A percentile compares a stretch with the other conserved stretches of the same genome.
These are phyloP conservation scores for Mobula birostris DNA, from an alignment of 2,113 vertebrate genomes.

Conservation along the genomic window DNA sequence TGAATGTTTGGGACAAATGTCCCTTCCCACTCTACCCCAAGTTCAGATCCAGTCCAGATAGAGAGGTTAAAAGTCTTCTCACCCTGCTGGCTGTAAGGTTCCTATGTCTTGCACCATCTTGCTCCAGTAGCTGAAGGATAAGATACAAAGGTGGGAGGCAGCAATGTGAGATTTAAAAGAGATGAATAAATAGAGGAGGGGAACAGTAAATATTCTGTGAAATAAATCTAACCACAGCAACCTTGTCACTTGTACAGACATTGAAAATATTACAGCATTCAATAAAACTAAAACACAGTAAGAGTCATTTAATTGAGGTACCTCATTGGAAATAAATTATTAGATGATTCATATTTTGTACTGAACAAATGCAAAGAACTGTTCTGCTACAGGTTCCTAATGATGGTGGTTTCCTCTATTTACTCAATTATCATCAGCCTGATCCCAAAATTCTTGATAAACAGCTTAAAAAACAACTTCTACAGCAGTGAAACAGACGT, in stretches of 20 bases:
- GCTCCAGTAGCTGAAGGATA: slow-evolving; percentile 28
- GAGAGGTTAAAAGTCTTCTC: slow-evolving; percentile 28
- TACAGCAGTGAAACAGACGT: neutral
- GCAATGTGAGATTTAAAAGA: slow-evolving; percentile 28
- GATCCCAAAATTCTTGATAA: too few species aligned
- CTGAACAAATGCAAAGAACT: neutral
- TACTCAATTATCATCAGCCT: neutral
- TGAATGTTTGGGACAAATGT: neutral
- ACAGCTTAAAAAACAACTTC: neutral
- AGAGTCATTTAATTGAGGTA: neutral
- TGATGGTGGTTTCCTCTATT: neutral
- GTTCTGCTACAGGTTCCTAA: too few species aligned
- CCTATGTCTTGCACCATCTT: slow-evolving; percentile 29
- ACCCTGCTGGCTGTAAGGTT: slow-evolving; percentile 7
- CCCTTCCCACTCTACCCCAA: neutral
- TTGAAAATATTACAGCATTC: neutral
- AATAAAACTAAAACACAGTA: neutral
- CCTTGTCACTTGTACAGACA: neutral
- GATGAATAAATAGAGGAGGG: slow-evolving; percentile 17
- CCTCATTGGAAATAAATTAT: neutral
- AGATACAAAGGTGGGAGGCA: slow-evolving; percentile 11
- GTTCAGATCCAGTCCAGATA: neutral
- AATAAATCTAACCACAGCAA: neutral
- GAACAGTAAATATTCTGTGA: slow-evolving; percentile 20
- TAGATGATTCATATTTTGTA: neutral